These are phyloP conservation scores for Furcifer pardalis DNA, from an alignment of 2,797 vertebrate genomes.

Conservation along the genomic window DNA sequence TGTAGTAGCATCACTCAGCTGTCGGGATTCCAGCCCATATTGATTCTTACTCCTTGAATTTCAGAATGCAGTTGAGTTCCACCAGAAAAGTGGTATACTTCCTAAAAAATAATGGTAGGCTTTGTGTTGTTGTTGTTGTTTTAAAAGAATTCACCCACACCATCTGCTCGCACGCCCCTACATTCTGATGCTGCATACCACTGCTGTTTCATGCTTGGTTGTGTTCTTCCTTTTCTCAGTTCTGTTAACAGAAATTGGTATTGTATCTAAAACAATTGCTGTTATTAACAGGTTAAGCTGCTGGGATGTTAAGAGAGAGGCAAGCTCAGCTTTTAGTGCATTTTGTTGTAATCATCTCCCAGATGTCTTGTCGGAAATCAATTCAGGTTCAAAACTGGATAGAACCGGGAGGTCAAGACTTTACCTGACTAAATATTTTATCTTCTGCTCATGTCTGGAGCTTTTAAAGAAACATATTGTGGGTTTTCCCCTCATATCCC, in stretches of 20 bases:
- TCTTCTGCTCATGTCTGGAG: slow-evolving; percentile 89
- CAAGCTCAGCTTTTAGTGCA: slow-evolving; percentile 88
- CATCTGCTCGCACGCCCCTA: slow-evolving; percentile 11
- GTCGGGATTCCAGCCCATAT: no score
- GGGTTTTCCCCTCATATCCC: slow-evolving; percentile 81
- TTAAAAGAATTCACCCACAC: slow-evolving; percentile 27
- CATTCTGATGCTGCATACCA: slow-evolving; percentile 24
- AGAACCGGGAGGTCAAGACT: slow-evolving; percentile 90
- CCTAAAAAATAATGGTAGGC: neutral
- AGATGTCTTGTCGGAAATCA: slow-evolving; percentile 96
- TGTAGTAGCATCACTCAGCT: no score
- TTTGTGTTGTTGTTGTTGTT: neutral
- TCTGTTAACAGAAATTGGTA: slow-evolving; percentile 73
- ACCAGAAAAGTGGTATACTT: no score
- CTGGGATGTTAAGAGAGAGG: slow-evolving; percentile 84
- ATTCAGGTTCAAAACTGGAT: slow-evolving; percentile 90
- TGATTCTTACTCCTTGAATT: no score
- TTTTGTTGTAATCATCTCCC: slow-evolving; percentile 97
- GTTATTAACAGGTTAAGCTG: slow-evolving; percentile 86
- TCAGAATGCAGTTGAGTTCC: no score
- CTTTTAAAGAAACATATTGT: slow-evolving; percentile 89
- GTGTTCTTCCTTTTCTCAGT: slow-evolving; percentile 61
- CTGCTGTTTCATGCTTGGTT: slow-evolving; percentile 44
- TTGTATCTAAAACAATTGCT: slow-evolving; percentile 81
- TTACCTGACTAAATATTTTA: slow-evolving; percentile 95